Evolutionary conservation across 2,113 vertebrate genomes (phyloP).

Genomic region (Tupaia chinensis): DNA sequence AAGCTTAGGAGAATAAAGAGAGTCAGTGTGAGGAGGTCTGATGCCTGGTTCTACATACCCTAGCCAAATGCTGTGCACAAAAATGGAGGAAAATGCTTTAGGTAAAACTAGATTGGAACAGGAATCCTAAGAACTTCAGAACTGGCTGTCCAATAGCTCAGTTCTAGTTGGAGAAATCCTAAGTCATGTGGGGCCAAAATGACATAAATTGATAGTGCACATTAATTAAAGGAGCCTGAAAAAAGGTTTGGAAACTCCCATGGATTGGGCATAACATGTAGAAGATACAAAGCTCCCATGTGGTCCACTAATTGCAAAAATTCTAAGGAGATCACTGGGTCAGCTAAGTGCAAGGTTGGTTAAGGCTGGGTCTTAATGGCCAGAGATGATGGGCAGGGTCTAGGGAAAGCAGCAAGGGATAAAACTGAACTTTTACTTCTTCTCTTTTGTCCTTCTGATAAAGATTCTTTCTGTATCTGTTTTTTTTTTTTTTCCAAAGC

Average conservation of each 20-base stretch:
- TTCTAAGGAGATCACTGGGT: not conserved
- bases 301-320: not conserved
- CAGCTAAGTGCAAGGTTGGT: not conserved
- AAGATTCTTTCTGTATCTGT: not conserved
- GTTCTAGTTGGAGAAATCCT: not conserved
- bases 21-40: not conserved
- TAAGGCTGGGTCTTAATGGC: not conserved
- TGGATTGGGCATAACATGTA: not conserved
- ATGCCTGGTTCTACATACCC: too few relatives aligned
- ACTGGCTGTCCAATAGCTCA: not conserved
- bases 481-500: not conserved
- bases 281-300: not conserved
- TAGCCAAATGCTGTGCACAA: not conserved
- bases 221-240: not conserved
- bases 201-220: not conserved
- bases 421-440: not conserved
- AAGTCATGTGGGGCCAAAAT: not conserved
- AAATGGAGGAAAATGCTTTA: not conserved
- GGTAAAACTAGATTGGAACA: not conserved
- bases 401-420: not conserved
- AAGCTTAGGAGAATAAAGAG: slow-evolving; percentile 13
- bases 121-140: not conserved
- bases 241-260: not conserved
- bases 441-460: not conserved
- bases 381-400: not conserved